phyloP scores from a whole-genome alignment of 2,797 vertebrate species.

The Coranthus polyacanthus region DNA sequence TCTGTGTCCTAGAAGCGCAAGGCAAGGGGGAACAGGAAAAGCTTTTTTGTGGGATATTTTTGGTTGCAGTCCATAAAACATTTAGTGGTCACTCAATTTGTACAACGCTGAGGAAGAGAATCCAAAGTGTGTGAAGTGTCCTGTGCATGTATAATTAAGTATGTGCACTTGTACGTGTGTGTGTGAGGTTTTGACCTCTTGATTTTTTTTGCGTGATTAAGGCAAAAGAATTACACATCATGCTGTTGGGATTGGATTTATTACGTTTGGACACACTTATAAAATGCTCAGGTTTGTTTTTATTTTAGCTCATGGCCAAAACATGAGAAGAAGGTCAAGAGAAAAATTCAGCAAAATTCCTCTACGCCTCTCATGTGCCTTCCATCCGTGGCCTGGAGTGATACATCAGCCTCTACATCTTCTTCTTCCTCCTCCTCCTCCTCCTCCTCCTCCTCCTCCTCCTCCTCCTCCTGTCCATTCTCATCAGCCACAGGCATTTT shows the following conservation, averaged over 20 bases:
- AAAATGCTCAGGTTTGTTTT: slow-evolving; percentile 5
- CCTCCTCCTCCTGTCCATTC: slow-evolving; percentile 65
- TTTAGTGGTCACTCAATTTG: slow-evolving; percentile 72
- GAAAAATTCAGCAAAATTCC: slow-evolving; percentile 32
- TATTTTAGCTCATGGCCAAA: slow-evolving; percentile 28
- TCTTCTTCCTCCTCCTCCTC: slow-evolving; percentile 46
- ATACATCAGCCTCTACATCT: slow-evolving; percentile 55
- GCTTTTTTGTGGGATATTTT: slow-evolving; percentile 77
- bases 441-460: slow-evolving; percentile 34
- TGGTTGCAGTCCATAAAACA: slow-evolving; percentile 76
- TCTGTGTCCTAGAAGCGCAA: slow-evolving; percentile 29
- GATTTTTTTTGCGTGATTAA: slow-evolving; percentile 8
- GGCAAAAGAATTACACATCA: neutral
- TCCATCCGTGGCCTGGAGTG: slow-evolving; percentile 55
- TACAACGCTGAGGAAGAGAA: slow-evolving; percentile 60
- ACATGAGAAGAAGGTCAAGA: slow-evolving; percentile 46
- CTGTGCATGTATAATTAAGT: slow-evolving; percentile 41
- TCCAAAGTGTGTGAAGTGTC: slow-evolving; percentile 48
- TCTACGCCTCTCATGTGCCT: slow-evolving; percentile 52
- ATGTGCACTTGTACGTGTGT: slow-evolving; percentile 14
- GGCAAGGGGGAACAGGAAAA: slow-evolving; percentile 36
- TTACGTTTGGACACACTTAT: neutral
- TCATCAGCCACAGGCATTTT: slow-evolving; percentile 68
- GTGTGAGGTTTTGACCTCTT: slow-evolving; percentile 26
- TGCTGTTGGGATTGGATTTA: neutral